Evolutionary conservation across 2,888 invertebrate genomes (phyloP), one percentile per base, ranked within the genome.

Genomic region (Nasonia oneida): DNA sequence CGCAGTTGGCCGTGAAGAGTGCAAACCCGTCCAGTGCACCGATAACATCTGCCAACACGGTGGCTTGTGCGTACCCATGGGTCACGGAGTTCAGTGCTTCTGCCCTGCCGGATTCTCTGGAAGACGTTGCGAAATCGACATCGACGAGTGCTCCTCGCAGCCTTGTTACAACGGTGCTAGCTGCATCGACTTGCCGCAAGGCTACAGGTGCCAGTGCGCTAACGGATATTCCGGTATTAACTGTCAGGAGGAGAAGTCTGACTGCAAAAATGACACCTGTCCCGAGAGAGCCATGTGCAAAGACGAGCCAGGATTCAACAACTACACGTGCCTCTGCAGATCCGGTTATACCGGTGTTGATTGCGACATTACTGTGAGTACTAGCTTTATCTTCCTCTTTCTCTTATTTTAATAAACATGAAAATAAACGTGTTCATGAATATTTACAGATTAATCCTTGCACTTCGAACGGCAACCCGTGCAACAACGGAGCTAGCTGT

Each of bases 271-370:
- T 91, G 97, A 97, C 87, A 98, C 99, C 0, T 99, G 99, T 90
- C 98, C 98, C 0, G 98, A 98, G 91, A 95, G 98, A 90, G 99
- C 99, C 4, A 98, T 98, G 97, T 99, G 99, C 93, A 98, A 99
- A 94, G 98, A 99, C 93, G 97, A 97, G 93, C 98, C 97, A 33
- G 98, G 97, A 86, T 96, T 95, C 89, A 97, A 97, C 90, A 98
- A 98, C 91, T 97, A 96, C 90, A 98, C 98, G 1, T 99, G 99
- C 92, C 94, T 99, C 14, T 99, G 99, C 92, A 95, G 98, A 91
- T 96, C 98, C 87, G 99, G 99, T 80, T 99, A 98, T 92, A 98
- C 98, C 29, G 99, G 99, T 64, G 95, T 96, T 84, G 97, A 98
- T 91, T 98, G 98, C 92, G 98, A 98, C 92, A 95, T 98, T 70